Base-by-base conservation (phyloP, 2,113 vertebrate genomes). In the Oreochromis niloticus region DNA sequence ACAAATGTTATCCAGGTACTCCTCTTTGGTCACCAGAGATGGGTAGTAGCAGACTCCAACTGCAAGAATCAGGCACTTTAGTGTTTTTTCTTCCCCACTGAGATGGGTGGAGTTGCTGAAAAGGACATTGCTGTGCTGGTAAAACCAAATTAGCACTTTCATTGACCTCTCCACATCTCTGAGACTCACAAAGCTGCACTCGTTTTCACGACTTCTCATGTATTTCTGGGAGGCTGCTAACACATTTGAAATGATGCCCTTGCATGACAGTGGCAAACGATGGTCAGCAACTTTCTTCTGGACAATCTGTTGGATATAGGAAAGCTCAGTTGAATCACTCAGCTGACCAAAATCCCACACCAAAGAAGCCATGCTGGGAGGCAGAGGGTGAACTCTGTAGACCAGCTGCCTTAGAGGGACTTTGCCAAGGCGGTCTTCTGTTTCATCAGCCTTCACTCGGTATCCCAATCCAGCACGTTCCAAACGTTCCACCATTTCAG, bases 301-400 rank as follows among this genome's bases (percentile, higher is more conserved):
- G 13, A 97, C 96, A 79, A 97, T 97, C 84, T 96, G 96, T 34
- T 30, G 82, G 79, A 96, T 97, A 88, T 97, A 97, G 17, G 96
- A 93, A 14, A 73, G 87, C 83, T 97, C 96, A 48, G 96, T 93
- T 27, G 85, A 82, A 86, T 97, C 94, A 80, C 94, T 97, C 80
- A 97, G 68, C 88, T 97, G 96, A 36, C 97, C 96, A 93, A 97
- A 97, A 71, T 97, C 97, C 97, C 97, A 97, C 3, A 97, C 96
- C 54, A 97, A 93, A 10, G 96, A 95, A 27, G 95, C 93, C 95
- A 97, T 96, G 85, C 97, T 97, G 50, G 97, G 96, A 52, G 97
- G 97, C 63, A 97, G 85, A 7, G 96, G 96, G 85, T 97, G 96
- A 73, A 97, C 97, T 39, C 96, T 81, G 90, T 97, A 97, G 24